These are phyloP conservation scores for Tridacna gigas DNA, from an alignment of 2,888 invertebrate species.

Conservation along the genomic window DNA sequence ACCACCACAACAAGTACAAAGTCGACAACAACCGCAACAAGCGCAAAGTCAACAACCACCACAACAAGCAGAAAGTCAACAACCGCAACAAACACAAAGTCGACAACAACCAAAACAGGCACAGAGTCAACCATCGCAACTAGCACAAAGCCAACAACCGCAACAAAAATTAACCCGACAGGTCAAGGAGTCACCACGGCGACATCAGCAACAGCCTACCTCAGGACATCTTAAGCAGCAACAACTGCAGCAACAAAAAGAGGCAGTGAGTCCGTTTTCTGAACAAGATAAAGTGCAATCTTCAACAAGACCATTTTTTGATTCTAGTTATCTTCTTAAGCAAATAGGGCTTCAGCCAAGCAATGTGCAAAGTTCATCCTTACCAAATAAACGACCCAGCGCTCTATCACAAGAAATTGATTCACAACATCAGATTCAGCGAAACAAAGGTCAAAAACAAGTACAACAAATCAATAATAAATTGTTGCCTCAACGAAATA, in stretches of 20 bases:
- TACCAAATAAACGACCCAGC: too few species aligned
- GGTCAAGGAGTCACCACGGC: neutral
- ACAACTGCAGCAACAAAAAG: neutral
- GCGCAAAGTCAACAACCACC: too few species aligned
- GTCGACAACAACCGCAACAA: too few species aligned
- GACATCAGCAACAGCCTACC: neutral
- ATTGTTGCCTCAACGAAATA: too few species aligned
- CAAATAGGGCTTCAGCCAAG: neutral
- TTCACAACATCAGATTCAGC: neutral
- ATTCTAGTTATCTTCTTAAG: neutral
- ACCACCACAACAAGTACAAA: too few species aligned
- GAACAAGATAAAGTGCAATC: neutral
- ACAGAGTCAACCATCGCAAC: too few species aligned
- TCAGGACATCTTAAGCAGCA: neutral
- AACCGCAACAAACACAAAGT: too few species aligned
- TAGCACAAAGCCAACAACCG: too few species aligned
- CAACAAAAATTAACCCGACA: neutral
- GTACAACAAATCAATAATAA: too few species aligned
- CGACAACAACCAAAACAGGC: too few species aligned
- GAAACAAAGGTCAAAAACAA: too few species aligned
- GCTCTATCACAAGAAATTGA: neutral
- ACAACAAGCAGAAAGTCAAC: too few species aligned
- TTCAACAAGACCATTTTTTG: constrained; percentile 6
- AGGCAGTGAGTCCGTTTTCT: neutral
- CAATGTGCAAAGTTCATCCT: neutral